phyloP scores from a whole-genome alignment of 2,113 vertebrate species.

The Urocolius indicus region DNA sequence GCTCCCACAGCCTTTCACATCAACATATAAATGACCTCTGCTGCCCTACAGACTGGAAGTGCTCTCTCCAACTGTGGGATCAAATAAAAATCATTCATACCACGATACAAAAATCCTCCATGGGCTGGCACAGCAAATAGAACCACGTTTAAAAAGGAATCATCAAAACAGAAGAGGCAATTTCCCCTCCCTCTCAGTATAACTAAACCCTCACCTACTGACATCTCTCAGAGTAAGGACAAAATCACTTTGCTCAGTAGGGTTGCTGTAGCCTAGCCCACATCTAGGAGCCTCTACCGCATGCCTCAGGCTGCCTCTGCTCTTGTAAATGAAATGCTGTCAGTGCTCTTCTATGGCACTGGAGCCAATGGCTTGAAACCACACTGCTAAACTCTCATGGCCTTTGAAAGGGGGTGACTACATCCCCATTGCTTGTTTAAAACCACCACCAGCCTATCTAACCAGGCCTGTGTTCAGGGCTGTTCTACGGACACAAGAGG shows the following conservation, averaged over 20 bases:
- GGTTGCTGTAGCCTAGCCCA: background rate
- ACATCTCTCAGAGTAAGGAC: background rate
- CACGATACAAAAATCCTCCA: background rate
- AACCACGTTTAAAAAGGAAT: background rate
- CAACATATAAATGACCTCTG: background rate
- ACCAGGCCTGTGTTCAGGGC: fast-evolving
- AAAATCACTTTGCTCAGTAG: background rate
- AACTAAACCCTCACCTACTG: background rate
- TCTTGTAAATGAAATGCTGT: background rate
- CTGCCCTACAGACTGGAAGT: background rate
- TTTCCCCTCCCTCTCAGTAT: background rate
- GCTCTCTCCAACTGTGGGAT: background rate
- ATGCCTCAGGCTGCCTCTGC: background rate
- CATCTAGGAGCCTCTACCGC: background rate
- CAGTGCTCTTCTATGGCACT: background rate
- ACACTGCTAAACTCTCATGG: background rate
- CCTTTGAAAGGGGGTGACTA: background rate
- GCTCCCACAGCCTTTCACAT: background rate
- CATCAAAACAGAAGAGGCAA: background rate
- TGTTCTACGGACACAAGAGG: background rate
- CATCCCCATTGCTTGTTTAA: background rate
- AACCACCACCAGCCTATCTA: background rate
- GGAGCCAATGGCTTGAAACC: background rate
- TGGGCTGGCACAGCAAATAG: background rate
- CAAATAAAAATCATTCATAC: constrained; percentile 22